Evolutionary conservation across 92 coral and sea anemone species (phyloP), one percentile per base, ranked within the genome.

Genomic region (Parazoanthus atlanticus): DNA sequence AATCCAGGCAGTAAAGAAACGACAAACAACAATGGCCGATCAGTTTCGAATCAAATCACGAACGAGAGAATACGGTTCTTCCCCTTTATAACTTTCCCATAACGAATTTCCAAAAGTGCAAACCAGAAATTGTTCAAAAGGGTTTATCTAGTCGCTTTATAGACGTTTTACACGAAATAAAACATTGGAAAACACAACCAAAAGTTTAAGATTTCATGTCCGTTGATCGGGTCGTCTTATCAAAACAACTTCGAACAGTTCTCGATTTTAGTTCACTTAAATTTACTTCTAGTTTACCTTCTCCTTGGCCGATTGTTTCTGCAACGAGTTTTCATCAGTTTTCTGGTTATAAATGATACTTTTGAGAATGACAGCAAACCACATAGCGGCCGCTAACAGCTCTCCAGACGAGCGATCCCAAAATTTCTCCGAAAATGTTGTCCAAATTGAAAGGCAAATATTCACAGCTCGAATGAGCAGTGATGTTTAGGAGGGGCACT

Each of bases 281-380:
- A 84, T 67, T 65, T 84, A 65, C 25, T 30, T 56, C 28, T 69
- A 84, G 32, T 28, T 67, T 88, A 93, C 98, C 96, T 92, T 87
- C 89, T 90, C 88, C 90, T 90, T 26, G 92, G 88, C 65, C 92
- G 96, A 95, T 93, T 83, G 69, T 81, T 95, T 72, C 92, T 93
- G 92, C 93, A 91, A n/a, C 95, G 94, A 67, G 96, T 93, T 95
- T 93, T 95, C 98, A 95, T 95, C 88, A 90, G 96, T 93, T 84
- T 95, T 90, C 58, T 67, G 56, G 64, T 41, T 67, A 29, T 66
- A 25, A 25, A 66, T 30, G 77, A 29, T 67, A 84, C 46, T 84
- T 84, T 43, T 54, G 64, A 70, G 58, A 43, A 30, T 6, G 65
- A 23, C 66, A 84, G 34, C 52, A 70, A 84, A 84, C 87, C 78